Conservation (phyloP, 2,113 vertebrate genomes). For the Cricetomys ansorgei region DNA sequence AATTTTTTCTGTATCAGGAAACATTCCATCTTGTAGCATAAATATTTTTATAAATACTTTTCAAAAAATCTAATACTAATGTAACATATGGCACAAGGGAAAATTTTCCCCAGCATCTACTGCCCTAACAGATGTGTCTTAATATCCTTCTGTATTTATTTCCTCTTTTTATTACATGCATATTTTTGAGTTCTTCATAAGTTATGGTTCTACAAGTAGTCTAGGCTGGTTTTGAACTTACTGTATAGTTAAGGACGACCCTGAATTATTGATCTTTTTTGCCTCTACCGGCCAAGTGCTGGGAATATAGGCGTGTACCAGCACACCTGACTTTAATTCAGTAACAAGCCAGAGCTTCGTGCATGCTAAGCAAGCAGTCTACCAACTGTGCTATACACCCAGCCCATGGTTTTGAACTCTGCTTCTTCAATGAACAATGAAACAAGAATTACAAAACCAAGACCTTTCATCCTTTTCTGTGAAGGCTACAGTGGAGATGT, state of each 20-base stretch:
- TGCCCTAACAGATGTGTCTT: background rate
- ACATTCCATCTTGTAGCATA: slow-evolving; percentile 50
- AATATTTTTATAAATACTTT: slow-evolving; percentile 43
- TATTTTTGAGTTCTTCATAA: background rate
- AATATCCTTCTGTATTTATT: slow-evolving; percentile 30
- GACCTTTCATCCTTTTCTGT: slow-evolving; percentile 15
- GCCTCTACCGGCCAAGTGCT: background rate
- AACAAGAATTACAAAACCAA: background rate
- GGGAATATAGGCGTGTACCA: background rate
- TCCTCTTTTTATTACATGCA: background rate
- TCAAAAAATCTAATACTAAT: slow-evolving; percentile 23
- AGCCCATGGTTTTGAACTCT: background rate
- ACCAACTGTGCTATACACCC: background rate
- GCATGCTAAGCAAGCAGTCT: background rate
- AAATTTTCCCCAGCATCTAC: background rate
- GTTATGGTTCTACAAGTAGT: background rate
- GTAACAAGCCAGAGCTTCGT: background rate
- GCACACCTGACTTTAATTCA: background rate
- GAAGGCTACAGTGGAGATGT: background rate
- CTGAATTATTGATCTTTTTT: background rate
- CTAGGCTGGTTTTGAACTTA: background rate
- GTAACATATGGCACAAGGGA: background rate
- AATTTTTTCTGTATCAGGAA: slow-evolving; percentile 47
- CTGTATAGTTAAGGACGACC: background rate
- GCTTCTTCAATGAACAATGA: slow-evolving; percentile 42